Conservation (phyloP, 2,797 vertebrate genomes). For the Pangasius macronema region DNA sequence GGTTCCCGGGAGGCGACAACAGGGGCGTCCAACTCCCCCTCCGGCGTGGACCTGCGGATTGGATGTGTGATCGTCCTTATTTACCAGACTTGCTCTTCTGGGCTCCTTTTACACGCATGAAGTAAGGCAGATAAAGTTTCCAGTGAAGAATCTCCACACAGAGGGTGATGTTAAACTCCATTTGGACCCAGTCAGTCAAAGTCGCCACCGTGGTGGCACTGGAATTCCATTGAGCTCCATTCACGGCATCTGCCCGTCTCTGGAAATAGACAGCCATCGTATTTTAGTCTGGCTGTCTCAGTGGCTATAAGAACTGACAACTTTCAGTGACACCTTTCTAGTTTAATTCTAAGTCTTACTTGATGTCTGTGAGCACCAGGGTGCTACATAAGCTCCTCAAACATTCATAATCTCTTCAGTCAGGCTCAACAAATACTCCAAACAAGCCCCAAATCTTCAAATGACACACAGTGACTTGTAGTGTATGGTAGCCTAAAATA, state of each 20-base stretch:
- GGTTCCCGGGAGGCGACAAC: conserved; percentile 56
- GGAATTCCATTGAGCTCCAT: conserved; percentile 33
- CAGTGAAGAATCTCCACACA: conserved; percentile 3
- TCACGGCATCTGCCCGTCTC: conserved; percentile 1
- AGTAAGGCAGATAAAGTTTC: conserved; percentile 29
- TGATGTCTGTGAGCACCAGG: background rate
- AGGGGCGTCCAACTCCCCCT: conserved; percentile 27
- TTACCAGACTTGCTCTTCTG: conserved; percentile 15
- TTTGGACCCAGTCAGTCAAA: conserved; percentile 19
- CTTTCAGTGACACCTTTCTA: background rate
- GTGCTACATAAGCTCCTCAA: background rate
- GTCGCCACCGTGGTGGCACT: conserved; percentile 13
- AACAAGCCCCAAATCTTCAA: background rate
- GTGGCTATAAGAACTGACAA: background rate
- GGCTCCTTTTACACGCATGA: conserved; percentile 22
- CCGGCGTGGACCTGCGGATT: conserved; percentile 15
- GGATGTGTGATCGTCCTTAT: conserved; percentile 12
- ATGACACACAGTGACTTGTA: background rate
- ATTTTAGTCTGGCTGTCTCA: conserved; percentile 8
- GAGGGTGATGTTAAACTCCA: background rate
- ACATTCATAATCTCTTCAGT: background rate
- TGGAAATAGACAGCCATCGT: conserved; percentile 13
- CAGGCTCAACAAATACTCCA: conserved; percentile 3
- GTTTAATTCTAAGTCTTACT: background rate
- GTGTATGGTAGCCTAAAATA: background rate